Evolutionary conservation across 1,140 invertebrate species (phyloP), one percentile per base, ranked within the genome.

Genomic region (Helicorthomorpha holstii): DNA sequence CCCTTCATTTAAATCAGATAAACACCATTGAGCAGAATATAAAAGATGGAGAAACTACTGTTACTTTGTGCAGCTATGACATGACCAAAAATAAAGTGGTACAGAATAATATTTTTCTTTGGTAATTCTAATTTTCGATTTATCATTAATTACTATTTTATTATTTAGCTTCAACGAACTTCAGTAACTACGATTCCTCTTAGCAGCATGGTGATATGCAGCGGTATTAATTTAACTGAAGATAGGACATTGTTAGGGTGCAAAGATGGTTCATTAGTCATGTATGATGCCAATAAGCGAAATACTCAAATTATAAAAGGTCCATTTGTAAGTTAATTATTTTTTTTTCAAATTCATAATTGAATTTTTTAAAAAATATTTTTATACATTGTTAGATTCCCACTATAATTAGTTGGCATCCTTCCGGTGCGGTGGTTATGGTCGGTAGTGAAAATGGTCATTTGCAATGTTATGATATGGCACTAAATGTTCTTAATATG

Each of bases 21-120:
- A 77, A 81, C 60, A 78, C 79, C 3, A 68, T 86, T 38, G 83
- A 86, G 64, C 82, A 86, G 63, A 82, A 80, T 19, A 78, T 79
- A 4, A 71, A 77, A 56, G 81, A 80, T 62, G 81, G 81, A 10
- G 80, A 83, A 59, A 80, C 83, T n/a, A 81, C 75, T 16, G 76
- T 82, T 0, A 81, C 84, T 64, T 76, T 78, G 58, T 76, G 76
- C 61, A 77, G 74, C 1, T 82, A 83, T 58, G 80, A 85, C 67
- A 70, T 85, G 54, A 73, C 74, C 22, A 71, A 74, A 38, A 74
- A 75, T 50, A 79, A 77, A 63, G 72, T 85, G 50, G n/a, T n/a
- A n/a, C n/a, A n/a, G n/a, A n/a, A n/a, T n/a, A n/a, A n/a, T n/a
- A n/a, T n/a, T n/a, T n/a, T n/a, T n/a, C n/a, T n/a, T n/a, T n/a